These are phyloP conservation scores for Tribolium freemani DNA, from an alignment of 2,888 invertebrate genomes.

Conservation along the genomic window DNA sequence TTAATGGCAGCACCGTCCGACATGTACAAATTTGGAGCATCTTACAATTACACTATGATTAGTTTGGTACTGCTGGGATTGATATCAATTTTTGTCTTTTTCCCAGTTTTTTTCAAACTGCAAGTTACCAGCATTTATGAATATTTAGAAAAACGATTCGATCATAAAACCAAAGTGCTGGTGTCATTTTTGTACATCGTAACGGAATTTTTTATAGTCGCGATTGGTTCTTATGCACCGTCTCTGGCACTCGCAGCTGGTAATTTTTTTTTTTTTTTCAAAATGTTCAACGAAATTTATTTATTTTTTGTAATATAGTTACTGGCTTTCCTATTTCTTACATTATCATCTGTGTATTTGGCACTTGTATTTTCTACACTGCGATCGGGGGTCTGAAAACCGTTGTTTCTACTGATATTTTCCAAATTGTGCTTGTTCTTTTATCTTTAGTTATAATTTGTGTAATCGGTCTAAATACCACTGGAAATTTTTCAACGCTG, in stretches of 20 bases:
- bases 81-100: background rate
- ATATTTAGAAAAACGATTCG: background rate
- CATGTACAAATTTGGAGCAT: background rate
- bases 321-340: background rate
- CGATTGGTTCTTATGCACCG: background rate
- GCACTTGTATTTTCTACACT: conserved; percentile 13
- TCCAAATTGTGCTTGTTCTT: background rate
- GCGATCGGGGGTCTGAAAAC: background rate
- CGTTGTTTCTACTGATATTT: conserved; percentile 13
- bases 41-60: background rate
- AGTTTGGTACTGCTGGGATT: background rate
- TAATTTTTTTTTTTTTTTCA: background rate
- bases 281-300: background rate
- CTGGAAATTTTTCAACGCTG: background rate
- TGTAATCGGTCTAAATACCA: background rate
- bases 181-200: background rate
- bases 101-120: background rate
- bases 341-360: background rate
- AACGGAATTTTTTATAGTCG: background rate
- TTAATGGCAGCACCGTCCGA: background rate
- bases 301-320: background rate
- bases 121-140: background rate
- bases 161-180: background rate
- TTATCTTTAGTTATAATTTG: background rate
- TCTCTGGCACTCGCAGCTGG: background rate